These are phyloP conservation scores for Araneus ventricosus DNA, from an alignment of 1,140 invertebrate genomes.

Conservation along the genomic window DNA sequence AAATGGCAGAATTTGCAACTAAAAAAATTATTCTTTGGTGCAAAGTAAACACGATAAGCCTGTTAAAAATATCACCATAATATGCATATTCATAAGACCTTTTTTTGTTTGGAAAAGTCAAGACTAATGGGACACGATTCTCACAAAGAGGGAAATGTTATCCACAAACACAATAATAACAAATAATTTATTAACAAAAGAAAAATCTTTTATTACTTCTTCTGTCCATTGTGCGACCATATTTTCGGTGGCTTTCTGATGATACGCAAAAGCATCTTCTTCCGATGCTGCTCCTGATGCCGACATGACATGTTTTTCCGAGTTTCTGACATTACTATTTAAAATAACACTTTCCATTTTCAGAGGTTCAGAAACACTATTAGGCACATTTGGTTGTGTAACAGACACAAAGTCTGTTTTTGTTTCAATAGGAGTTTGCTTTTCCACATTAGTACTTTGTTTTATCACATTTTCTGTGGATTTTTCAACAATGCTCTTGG, in stretches of 20 bases:
- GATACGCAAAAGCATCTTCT: slow-evolving; percentile 79
- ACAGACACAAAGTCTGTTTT: not conserved
- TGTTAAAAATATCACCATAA: no score
- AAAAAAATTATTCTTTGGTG: no score
- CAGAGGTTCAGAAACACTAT: slow-evolving; percentile 19
- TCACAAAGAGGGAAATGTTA: no score
- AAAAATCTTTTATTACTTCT: slow-evolving; percentile 76
- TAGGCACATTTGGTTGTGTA: slow-evolving; percentile 14
- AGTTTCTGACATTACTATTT: slow-evolving; percentile 6
- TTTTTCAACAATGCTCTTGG: not conserved
- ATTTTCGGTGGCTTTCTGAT: slow-evolving; percentile 87
- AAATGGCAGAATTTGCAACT: no score
- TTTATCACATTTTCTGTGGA: slow-evolving; percentile 45
- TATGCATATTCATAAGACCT: no score
- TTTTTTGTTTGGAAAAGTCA: no score
- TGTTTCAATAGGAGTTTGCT: not conserved
- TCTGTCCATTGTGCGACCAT: slow-evolving; percentile 85
- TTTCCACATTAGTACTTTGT: slow-evolving; percentile 11
- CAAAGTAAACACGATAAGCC: no score
- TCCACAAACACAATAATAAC: no score
- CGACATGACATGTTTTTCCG: slow-evolving; percentile 6
- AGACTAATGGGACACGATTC: no score
- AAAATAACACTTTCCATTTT: slow-evolving; percentile 24
- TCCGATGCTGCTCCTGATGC: slow-evolving; percentile 55
- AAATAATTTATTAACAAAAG: no score